Evolutionary conservation across 2,797 vertebrate genomes (phyloP), one percentile per base, ranked within the genome.

Genomic region (Huso huso): DNA sequence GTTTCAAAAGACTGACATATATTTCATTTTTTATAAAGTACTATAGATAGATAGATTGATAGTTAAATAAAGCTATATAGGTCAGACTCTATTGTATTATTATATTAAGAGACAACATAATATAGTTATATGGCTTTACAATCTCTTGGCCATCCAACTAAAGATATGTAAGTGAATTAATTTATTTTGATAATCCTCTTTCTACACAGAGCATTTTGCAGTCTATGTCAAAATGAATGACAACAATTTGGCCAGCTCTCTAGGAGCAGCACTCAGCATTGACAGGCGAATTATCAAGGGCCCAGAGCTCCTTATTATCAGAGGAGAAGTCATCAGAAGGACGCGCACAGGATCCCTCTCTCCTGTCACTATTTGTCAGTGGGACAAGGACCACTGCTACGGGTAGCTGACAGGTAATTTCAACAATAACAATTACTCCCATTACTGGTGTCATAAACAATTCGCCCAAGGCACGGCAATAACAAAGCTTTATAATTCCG

Each of bases 401-500:
- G 90, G 84, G 89, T 89, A 90, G 92, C 91, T 99, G 95, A 98
- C 95, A 98, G 95, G 94, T 96, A 97, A 99, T 99, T 97, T 96
- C 93, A 96, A 97, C 94, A 95, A 96, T 94, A 95, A 97, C 95
- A 98, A 97, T 98, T 95, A 98, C 94, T 87, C 86, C 90, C 92
- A 96, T 98, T 96, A 95, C 93, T 93, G 90, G 92, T 95, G 94
- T 97, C 95, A 97, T 97, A 97, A 97, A 95, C 95, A 95, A 96
- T 96, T 92, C 92, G 83, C 87, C 93, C 87, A 85, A 93, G 90
- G 90, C 91, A 83, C 87, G 86, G 90, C 92, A 91, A 91, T 89
- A 93, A 92, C 92, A 95, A 94, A 93, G 93, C 92, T 91, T 93
- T 93, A 93, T 93, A 95, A 95, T 94, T 90, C 90, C 91, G 87